These are phyloP conservation scores for Sitobion miscanthi DNA, from an alignment of 1,140 invertebrate genomes.

Conservation along the genomic window DNA sequence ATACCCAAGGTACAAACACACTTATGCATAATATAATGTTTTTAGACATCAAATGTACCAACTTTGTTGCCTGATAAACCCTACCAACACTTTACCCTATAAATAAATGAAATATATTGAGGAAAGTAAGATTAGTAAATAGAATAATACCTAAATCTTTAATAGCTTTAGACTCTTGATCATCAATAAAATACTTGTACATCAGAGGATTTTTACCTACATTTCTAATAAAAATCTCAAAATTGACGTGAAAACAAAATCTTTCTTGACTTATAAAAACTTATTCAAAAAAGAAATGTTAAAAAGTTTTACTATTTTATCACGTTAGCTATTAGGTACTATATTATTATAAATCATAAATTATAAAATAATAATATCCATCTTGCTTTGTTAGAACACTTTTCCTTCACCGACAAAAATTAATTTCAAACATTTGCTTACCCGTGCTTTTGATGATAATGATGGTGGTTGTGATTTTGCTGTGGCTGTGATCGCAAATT, in stretches of 20 bases:
- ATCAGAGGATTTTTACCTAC: too few species aligned
- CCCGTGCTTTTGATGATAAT: constrained; percentile 65
- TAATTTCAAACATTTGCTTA: constrained; percentile 61
- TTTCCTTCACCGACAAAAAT: not conserved
- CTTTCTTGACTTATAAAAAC: not conserved
- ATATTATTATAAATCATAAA: not conserved
- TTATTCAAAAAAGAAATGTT: not conserved
- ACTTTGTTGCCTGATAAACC: not conserved
- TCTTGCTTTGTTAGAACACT: not conserved
- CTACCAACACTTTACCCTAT: not conserved
- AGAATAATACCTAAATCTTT: too few species aligned
- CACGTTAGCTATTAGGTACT: not conserved
- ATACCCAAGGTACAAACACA: not conserved
- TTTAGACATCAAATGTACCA: not conserved
- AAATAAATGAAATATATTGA: too few species aligned
- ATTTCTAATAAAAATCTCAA: not conserved
- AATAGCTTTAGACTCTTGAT: too few species aligned
- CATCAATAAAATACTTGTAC: too few species aligned
- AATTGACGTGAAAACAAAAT: not conserved
- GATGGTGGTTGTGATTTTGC: constrained; percentile 58
- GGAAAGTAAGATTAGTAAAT: too few species aligned
- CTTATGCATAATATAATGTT: not conserved
- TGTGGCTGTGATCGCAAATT: constrained; percentile 65
- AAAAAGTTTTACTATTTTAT: not conserved
- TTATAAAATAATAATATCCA: not conserved